phyloP scores from a whole-genome alignment of 2,113 vertebrate genomes.

The Rhinogobius similis region DNA sequence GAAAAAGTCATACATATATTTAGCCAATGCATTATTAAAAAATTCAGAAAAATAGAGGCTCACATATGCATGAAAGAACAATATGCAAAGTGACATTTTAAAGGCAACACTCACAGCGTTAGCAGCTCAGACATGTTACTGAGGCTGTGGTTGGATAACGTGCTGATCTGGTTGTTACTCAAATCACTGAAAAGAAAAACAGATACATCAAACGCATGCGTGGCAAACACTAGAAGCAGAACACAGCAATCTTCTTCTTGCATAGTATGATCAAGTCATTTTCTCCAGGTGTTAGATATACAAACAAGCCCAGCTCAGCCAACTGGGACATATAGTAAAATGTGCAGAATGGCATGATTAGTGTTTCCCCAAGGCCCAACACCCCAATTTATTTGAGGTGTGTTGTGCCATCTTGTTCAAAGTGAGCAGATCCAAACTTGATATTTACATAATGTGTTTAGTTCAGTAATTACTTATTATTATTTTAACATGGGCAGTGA shows the following conservation, averaged over 20 bases:
- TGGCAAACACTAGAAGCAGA: slow-evolving; percentile 15
- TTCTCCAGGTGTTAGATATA: slow-evolving; percentile 4
- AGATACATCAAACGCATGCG: slow-evolving; percentile 57
- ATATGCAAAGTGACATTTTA: slow-evolving; percentile 17
- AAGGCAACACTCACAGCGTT: slow-evolving; percentile 91
- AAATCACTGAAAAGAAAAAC: slow-evolving; percentile 91
- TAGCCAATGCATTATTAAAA: background rate
- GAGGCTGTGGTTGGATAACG: slow-evolving; percentile 98
- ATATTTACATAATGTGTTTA: background rate
- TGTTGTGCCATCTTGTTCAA: no score
- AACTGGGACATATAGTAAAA: background rate
- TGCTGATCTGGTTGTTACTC: slow-evolving; percentile 99
- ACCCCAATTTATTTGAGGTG: background rate
- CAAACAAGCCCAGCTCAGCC: background rate
- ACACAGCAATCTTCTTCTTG: background rate
- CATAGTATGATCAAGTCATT: slow-evolving; percentile 7
- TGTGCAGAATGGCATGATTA: background rate
- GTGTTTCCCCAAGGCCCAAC: background rate
- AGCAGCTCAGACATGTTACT: slow-evolving; percentile 99
- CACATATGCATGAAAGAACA: background rate
- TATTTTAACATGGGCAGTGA: background rate
- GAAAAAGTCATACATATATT: background rate
- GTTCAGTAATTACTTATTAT: background rate
- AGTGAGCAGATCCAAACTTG: background rate
- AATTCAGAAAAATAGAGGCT: background rate